Conservation (phyloP, 2,888 invertebrate genomes). For the Drosophila longiperda region DNA sequence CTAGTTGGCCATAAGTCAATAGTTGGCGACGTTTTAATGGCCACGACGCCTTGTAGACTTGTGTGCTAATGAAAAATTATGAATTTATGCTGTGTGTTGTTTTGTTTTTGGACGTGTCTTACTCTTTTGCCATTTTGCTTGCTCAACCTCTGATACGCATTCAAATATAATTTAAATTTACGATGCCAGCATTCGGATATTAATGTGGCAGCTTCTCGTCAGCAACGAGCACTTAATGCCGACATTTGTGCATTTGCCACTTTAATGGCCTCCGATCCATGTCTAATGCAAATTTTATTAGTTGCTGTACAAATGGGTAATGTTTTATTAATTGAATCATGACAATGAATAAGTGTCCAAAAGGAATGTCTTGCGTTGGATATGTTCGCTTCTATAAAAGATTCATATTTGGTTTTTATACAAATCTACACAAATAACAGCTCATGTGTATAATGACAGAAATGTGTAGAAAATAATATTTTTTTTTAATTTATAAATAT, state of each 20-base stretch:
- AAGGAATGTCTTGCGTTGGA: background rate
- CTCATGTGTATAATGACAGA: background rate
- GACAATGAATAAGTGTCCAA: conserved; percentile 7
- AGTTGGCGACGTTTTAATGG: conserved; percentile 77
- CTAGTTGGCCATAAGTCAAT: conserved; percentile 73
- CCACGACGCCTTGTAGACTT: conserved; percentile 32
- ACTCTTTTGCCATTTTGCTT: background rate
- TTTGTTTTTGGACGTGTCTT: conserved; percentile 10
- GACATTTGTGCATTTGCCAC: conserved; percentile 24
- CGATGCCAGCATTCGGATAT: conserved; percentile 29
- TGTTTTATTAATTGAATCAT: conserved; percentile 68
- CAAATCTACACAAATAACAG: background rate
- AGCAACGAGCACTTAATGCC: conserved; percentile 23
- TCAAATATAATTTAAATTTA: conserved; percentile 50
- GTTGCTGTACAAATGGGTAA: conserved; percentile 38
- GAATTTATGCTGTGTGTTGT: conserved; percentile 49
- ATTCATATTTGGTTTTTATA: background rate
- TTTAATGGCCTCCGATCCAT: conserved; percentile 32
- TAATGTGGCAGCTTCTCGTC: conserved; percentile 55
- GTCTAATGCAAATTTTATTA: conserved; percentile 54
- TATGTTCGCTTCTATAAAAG: background rate
- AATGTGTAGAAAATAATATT: background rate
- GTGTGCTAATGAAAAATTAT: conserved; percentile 77
- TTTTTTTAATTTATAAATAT: background rate
- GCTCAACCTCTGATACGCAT: conserved; percentile 25